phyloP scores from a whole-genome alignment of 1,140 invertebrate species.

The Epicauta chinensis region DNA sequence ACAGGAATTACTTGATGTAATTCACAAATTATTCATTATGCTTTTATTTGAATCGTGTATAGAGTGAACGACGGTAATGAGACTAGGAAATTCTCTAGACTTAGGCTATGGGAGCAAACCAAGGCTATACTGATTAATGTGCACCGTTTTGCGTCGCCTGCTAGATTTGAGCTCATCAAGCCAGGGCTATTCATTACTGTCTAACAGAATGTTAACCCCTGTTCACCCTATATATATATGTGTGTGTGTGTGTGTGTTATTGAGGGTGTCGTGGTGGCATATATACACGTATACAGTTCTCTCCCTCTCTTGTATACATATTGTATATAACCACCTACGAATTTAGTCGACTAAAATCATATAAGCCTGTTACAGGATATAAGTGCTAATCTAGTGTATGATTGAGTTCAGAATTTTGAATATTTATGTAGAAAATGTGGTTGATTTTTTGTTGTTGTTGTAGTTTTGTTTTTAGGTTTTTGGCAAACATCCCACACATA shows the following conservation, averaged over 20 bases:
- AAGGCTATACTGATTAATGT: slow-evolving; percentile 37
- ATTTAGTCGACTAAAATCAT: too few species aligned
- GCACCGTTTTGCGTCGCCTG: slow-evolving; percentile 32
- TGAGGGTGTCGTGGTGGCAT: neutral
- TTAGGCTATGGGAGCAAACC: slow-evolving; percentile 18
- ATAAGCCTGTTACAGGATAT: slow-evolving; percentile 28
- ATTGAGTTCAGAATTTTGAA: slow-evolving; percentile 30
- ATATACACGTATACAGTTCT: too few species aligned
- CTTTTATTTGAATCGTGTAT: slow-evolving; percentile 13
- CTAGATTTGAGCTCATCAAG: slow-evolving; percentile 36
- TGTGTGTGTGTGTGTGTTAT: neutral
- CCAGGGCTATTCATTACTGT: slow-evolving; percentile 35
- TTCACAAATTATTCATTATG: slow-evolving; percentile 17
- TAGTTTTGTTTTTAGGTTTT: too few species aligned
- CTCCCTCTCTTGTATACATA: slow-evolving; percentile 8
- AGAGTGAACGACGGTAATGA: slow-evolving; percentile 13
- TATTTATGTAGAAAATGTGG: too few species aligned
- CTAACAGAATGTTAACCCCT: slow-evolving; percentile 25
- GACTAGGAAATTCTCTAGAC: slow-evolving; percentile 2
- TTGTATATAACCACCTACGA: too few species aligned
- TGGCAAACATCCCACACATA: slow-evolving; percentile 8
- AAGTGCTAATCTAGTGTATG: slow-evolving; percentile 32
- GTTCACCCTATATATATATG: slow-evolving; percentile 2
- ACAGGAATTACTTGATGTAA: neutral
- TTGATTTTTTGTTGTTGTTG: too few species aligned